Base-by-base conservation (phyloP, 2,113 vertebrate genomes). In the Anolis carolinensis region DNA sequence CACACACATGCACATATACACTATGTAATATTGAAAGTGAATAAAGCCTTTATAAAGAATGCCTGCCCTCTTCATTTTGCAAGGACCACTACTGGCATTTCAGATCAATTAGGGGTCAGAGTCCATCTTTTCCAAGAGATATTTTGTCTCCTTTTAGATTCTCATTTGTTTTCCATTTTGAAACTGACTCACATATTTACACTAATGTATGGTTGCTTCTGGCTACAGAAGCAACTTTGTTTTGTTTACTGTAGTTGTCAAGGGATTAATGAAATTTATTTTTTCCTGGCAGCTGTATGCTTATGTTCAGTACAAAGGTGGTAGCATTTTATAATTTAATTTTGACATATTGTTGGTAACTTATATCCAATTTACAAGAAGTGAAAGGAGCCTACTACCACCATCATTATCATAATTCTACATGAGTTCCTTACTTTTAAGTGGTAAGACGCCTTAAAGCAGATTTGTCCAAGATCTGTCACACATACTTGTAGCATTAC, bases 251-350 rank as follows among this genome's bases (percentile, higher is more conserved):
- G 25, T 78, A 62, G 14, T 14, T 73, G 34, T 67, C 23, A 59
- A 36, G 32, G n/a, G n/a, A 55, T 32, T 23, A 82, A 71, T 82
- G 50, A 32, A 52, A 82, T 55, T 32, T 21, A 32, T 55, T 82
- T 44, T 70, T 70, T 10, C 55, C 62, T 50, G 59, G 23, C 59
- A 75, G 71, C 52, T 72, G 27, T 36, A n/a, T 83, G 59, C 25
- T 62, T 36, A 16, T 84, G n/a, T 76, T 76, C 30, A 84, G 9
- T 76, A 23, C 62, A 63, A 84, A 84, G 82, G 27, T 48, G 30
- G 13, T 5, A 74, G 73, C 25, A 44, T 76, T 50, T 77, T 39
- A 67, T 30, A 32, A 67, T 6, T 59, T 84, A 65, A 67, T 52
- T 77, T 39, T 59, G 65, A n/a, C 59, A 52, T 68, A 18, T 67